Conservation (phyloP, 2,113 vertebrate genomes). For the Crocuta crocuta region DNA sequence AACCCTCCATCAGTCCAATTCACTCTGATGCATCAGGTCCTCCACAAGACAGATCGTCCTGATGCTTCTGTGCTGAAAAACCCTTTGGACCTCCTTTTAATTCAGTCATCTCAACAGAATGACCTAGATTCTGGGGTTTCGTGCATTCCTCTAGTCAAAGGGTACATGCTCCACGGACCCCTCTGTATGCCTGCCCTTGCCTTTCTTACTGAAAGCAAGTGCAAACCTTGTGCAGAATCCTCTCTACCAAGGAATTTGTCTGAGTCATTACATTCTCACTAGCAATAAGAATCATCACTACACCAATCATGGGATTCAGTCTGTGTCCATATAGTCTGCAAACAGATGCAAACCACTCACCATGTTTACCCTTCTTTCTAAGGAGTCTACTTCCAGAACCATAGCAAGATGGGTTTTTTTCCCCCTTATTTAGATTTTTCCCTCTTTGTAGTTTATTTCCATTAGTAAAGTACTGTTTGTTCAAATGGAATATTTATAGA, state of each 20-base stretch:
- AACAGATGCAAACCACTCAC: not conserved
- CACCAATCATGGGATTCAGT: not conserved
- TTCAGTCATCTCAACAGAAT: not conserved
- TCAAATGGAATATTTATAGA: not conserved
- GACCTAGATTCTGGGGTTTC: not conserved
- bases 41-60: not conserved
- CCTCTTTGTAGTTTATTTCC: not conserved
- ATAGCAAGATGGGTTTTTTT: not conserved
- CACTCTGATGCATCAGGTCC: not conserved
- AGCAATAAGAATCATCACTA: not conserved
- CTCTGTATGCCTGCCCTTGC: not conserved
- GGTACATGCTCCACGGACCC: not conserved
- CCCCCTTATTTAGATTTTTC: not conserved
- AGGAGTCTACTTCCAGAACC: not conserved
- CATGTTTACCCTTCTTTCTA: not conserved
- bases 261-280: not conserved
- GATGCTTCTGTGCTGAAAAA: not conserved
- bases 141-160: not conserved
- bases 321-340: not conserved
- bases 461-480: not conserved
- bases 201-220: not conserved
- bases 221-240: not conserved
- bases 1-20: not conserved
- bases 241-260: not conserved
- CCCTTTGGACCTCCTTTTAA: not conserved